Conservation (phyloP, 2,888 invertebrate species). For the Heliconius charithonia region DNA sequence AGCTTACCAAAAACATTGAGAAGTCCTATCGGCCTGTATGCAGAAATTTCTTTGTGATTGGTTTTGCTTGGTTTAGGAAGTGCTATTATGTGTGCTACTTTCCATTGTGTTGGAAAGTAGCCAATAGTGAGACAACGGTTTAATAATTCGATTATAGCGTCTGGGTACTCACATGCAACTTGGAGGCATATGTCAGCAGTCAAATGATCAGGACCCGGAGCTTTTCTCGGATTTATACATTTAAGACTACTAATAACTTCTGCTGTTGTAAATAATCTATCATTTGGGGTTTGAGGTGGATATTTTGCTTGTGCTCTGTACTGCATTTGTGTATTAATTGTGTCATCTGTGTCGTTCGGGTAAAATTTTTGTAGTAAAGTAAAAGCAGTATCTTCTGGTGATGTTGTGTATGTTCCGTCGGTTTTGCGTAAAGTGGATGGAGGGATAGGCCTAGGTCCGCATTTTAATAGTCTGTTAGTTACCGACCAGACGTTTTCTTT, state of each 20-base stretch:
- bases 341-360: background rate
- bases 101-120: background rate
- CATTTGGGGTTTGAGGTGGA: background rate
- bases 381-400: background rate
- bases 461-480: background rate
- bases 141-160: background rate
- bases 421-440: background rate
- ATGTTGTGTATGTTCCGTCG: background rate
- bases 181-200: background rate
- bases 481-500: conserved; percentile 5
- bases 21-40: background rate
- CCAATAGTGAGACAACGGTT: background rate
- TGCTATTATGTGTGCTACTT: background rate
- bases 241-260: background rate
- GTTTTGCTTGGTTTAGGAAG: background rate
- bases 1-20: background rate
- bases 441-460: background rate
- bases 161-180: background rate
- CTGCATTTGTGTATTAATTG: background rate
- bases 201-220: background rate
- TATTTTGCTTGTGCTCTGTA: background rate
- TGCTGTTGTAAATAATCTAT: background rate
- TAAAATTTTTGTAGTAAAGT: background rate
- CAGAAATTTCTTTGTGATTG: background rate
- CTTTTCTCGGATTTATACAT: background rate